Percentiles rank a stretch among this genome's conserved stretches.
Conservation (phyloP, 2,888 invertebrate species). For the Pristionchus exspectatus region DNA sequence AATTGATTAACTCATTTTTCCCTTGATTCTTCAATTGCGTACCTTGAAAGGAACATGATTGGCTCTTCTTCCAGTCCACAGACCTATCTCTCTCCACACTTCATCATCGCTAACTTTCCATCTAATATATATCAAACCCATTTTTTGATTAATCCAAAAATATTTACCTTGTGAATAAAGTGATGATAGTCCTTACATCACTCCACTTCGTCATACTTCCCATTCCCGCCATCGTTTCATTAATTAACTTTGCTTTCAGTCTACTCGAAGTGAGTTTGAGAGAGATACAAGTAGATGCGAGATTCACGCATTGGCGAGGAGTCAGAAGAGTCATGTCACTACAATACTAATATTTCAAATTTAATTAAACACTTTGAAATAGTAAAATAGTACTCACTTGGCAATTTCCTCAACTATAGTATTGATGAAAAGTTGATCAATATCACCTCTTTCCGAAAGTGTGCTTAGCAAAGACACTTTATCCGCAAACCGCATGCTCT, state of each 20-base stretch:
- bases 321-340: not conserved
- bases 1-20: no score
- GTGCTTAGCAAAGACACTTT: not conserved
- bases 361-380: no score
- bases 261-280: not conserved
- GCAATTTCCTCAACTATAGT: slow-evolving; percentile 12
- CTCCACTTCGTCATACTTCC: slow-evolving; percentile 2
- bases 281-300: not conserved
- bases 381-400: not conserved
- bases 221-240: not conserved
- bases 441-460: not conserved
- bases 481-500: slow-evolving; percentile 8
- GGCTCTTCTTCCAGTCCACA: slow-evolving; percentile 9
- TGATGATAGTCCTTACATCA: slow-evolving; percentile 15
- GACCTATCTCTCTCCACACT: not conserved
- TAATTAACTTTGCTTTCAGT: not conserved
- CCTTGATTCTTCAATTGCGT: no score
- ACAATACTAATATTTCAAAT: not conserved
- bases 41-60: slow-evolving; percentile 7
- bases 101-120: slow-evolving; percentile 5
- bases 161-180: slow-evolving; percentile 2
- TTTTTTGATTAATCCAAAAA: not conserved
- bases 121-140: not conserved
- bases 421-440: not conserved
- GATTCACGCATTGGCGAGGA: slow-evolving; percentile 6